Evolutionary conservation across 1,140 invertebrate species (phyloP).

Genomic region (Condylostylus longicornis): DNA sequence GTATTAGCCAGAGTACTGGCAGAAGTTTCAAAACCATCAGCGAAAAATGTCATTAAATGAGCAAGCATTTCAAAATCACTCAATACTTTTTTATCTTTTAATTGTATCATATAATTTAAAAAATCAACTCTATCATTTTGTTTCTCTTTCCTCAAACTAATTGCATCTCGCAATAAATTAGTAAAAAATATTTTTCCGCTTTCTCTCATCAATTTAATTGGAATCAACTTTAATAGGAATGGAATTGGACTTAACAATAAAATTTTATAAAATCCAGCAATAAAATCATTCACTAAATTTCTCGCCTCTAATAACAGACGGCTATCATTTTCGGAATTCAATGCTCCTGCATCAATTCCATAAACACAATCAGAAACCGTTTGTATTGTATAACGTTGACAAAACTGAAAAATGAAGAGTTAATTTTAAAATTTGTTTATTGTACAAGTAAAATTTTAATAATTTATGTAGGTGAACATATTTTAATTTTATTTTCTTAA

Average conservation of each 20-base stretch:
- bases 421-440: no score
- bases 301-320: conserved; percentile 14
- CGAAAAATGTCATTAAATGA: conserved; percentile 19
- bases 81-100: conserved; percentile 21
- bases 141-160: conserved; percentile 15
- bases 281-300: conserved; percentile 16
- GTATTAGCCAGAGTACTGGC: conserved; percentile 13
- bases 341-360: conserved; percentile 32
- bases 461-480: no score
- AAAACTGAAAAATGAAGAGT: conserved; percentile 13
- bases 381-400: conserved; percentile 33
- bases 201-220: no score
- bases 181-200: conserved; percentile 26
- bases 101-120: conserved; percentile 25
- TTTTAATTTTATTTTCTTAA: no score
- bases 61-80: conserved; percentile 10
- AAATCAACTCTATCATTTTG: conserved; percentile 20
- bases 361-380: conserved; percentile 35
- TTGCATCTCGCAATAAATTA: conserved; percentile 17
- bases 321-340: conserved; percentile 12
- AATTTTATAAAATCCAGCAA: conserved; percentile 11
- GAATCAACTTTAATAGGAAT: conserved; percentile 14
- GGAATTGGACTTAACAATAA: conserved; percentile 12
- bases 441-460: no score
- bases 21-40: conserved; percentile 27